A percentile compares a stretch with the other conserved stretches of the same genome.
phyloP scores from a whole-genome alignment of 2,888 invertebrate genomes.

The Spilosoma lubricipeda region DNA sequence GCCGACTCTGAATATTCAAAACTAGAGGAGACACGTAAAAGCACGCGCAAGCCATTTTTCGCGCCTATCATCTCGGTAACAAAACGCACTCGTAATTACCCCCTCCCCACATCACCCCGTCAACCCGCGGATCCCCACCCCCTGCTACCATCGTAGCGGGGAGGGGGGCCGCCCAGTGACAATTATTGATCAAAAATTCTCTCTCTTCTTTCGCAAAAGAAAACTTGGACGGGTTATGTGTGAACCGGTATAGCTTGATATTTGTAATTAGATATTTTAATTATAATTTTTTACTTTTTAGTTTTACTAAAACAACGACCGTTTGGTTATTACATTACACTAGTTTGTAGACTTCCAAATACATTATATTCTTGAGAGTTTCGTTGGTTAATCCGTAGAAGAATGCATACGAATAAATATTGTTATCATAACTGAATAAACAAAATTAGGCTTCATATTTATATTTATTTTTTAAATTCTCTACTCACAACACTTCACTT shows the following conservation, averaged over 20 bases:
- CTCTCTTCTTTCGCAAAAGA: constrained; percentile 88
- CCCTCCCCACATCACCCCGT: constrained; percentile 63
- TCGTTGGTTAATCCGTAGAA: neutral
- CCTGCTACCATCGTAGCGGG: constrained; percentile 52
- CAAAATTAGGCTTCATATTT: no score
- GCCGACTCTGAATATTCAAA: constrained; percentile 85
- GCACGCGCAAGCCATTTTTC: constrained; percentile 87
- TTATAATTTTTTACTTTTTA: constrained; percentile 30
- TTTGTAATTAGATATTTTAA: constrained; percentile 80
- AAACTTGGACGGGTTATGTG: constrained; percentile 87
- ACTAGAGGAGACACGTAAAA: constrained; percentile 85
- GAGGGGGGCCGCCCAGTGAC: constrained; percentile 87
- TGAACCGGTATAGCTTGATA: constrained; percentile 80
- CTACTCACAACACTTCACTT: no score
- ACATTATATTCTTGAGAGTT: neutral
- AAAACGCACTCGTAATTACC: constrained; percentile 87
- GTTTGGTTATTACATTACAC: neutral
- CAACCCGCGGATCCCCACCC: constrained; percentile 58
- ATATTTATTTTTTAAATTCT: no score
- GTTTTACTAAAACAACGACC: no score
- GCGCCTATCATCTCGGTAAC: constrained; percentile 87
- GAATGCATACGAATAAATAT: no score
- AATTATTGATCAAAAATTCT: constrained; percentile 90
- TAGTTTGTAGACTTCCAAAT: neutral
- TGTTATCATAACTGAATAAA: no score